Evolutionary conservation across 2,797 vertebrate genomes (phyloP).

Genomic region (Mormyrops attenuatus): DNA sequence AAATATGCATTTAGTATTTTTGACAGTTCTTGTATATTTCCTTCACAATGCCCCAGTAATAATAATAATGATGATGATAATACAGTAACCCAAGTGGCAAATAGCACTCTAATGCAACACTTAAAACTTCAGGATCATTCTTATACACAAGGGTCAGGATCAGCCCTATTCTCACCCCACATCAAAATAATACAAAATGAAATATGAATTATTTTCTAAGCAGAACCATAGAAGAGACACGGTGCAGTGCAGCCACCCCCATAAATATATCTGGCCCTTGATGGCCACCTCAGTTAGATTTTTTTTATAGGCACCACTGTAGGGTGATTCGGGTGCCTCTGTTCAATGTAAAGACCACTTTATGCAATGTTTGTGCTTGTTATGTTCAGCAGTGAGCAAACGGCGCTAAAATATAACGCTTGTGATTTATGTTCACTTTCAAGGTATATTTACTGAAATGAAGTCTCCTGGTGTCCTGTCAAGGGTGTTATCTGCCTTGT

Average conservation of each 20-base stretch:
- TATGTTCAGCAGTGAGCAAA: background rate
- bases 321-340: background rate
- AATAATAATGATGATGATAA: background rate
- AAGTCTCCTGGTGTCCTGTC: background rate
- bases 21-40: background rate
- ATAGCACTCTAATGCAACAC: background rate
- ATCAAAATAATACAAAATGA: background rate
- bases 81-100: background rate
- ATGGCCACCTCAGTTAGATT: background rate
- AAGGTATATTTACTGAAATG: background rate
- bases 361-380: background rate
- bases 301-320: background rate
- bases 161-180: background rate
- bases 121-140: background rate
- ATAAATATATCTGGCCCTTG: background rate
- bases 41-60: background rate
- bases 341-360: background rate
- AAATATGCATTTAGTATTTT: background rate
- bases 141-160: background rate
- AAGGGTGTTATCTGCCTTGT: background rate
- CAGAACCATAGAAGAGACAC: background rate
- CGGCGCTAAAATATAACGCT: background rate
- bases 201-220: background rate
- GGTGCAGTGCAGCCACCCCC: background rate
- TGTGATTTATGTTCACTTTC: background rate